Base-by-base conservation (phyloP, 2,888 invertebrate species). In the Crioceris asparagi region DNA sequence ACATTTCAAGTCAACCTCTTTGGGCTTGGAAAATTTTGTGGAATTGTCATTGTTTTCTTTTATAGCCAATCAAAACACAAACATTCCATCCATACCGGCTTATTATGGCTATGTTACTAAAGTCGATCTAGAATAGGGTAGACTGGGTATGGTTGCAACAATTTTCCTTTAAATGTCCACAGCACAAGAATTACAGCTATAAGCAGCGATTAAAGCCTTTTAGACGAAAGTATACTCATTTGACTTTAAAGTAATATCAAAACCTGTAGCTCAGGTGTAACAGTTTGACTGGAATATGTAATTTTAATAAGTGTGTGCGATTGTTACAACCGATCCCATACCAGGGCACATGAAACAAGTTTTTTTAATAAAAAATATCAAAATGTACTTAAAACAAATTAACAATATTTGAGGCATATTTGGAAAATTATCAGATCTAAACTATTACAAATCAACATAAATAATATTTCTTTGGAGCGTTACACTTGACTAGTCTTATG, bases 311-410 rank as follows among this genome's bases (percentile, higher is more conserved):
- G 7, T 21, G 21, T 21, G 21, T 21, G 10, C 21, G 21, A 21
- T 10, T 21, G 21, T 21, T 21, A 21, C 21, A 21, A 21, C 27
- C 12, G 27, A 27, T 11, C 27, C 12, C 27, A 27, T 27, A 27
- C 12, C 27, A 27, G 27, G 27, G 27, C 5, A 7, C 7, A 21
- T 21, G 6, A 21, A 21, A 21, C 10, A 6, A 21, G 21, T 21
- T 21, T 21, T 10, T 7, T 21, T 21, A 21, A 21, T 21, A 10
- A 10, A 21, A 21, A 21, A 21, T 21, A 21, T 10, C 10, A 10
- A 21, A 21, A 21, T 21, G 21, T 21, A 7, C 21, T 21, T 21
- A 10, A 21, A 21, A 21, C 21, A 21, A n/a, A 27, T n/a, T 27
- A n/a, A 27, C 27, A 27, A 11, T 27, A 27, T 27, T 27, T n/a